Conservation (phyloP, 1,140 invertebrate species). For the Antheraea mylitta region DNA sequence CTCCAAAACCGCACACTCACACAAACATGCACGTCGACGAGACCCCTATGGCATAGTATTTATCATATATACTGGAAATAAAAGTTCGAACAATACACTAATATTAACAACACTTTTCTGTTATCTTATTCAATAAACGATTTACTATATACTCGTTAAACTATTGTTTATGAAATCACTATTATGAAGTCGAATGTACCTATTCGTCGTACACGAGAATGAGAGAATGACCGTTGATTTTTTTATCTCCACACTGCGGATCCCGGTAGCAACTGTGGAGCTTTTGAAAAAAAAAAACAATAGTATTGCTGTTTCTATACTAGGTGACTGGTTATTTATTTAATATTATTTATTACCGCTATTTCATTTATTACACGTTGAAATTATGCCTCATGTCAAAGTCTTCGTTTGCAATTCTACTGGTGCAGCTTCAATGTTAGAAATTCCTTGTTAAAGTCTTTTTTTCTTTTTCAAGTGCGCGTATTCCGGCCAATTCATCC, state of each 20-base stretch:
- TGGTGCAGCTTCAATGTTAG: too few relatives aligned
- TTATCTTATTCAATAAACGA: neutral
- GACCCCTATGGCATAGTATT: too few relatives aligned
- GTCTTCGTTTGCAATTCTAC: too few relatives aligned
- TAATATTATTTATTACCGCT: constrained; percentile 26
- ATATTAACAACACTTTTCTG: too few relatives aligned
- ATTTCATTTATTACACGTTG: neutral
- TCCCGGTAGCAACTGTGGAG: constrained; percentile 49
- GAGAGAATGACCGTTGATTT: constrained; percentile 37
- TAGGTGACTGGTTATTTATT: constrained; percentile 41
- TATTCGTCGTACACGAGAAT: constrained; percentile 43
- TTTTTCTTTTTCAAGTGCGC: too few relatives aligned
- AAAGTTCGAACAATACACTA: too few relatives aligned
- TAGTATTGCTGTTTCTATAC: constrained; percentile 24
- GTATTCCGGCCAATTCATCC: too few relatives aligned
- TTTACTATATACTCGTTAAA: neutral
- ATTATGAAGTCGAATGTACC: neutral
- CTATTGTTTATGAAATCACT: neutral
- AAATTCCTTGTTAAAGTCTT: too few relatives aligned
- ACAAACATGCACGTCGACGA: too few relatives aligned
- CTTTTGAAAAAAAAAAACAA: constrained; percentile 42
- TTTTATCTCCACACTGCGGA: constrained; percentile 47
- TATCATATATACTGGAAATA: too few relatives aligned
- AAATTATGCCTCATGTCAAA: neutral
- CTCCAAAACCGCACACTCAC: too few relatives aligned